phyloP scores from a whole-genome alignment of 2,113 vertebrate genomes.

The Sturnus vulgaris region DNA sequence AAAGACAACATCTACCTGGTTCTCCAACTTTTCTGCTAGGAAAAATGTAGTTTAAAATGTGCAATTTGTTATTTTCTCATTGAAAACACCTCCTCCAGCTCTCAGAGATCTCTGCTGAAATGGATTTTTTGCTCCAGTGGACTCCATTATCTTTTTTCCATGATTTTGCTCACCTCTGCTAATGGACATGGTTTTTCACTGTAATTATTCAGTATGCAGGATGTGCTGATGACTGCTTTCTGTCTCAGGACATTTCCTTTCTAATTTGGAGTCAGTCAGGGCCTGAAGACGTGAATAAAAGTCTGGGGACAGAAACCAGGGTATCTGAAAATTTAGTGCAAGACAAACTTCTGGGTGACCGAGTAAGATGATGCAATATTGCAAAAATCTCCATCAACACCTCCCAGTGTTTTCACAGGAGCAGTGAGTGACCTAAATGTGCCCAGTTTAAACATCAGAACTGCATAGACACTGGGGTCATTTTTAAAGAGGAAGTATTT shows the following conservation, averaged over 20 bases:
- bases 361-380: background rate
- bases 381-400: background rate
- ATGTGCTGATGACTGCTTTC: background rate
- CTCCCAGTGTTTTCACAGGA: background rate
- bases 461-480: background rate
- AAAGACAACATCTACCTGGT: background rate
- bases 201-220: background rate
- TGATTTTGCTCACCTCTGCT: background rate
- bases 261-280: background rate
- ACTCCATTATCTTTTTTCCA: constrained; percentile 8
- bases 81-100: background rate
- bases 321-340: background rate
- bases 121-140: constrained; percentile 15
- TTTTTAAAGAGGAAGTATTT: background rate
- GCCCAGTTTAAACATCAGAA: background rate
- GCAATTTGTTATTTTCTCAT: background rate
- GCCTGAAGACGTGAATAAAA: background rate
- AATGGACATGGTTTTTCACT: background rate
- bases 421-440: background rate
- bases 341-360: background rate
- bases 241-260: constrained; percentile 4
- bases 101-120: background rate
- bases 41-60: background rate
- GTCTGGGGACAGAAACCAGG: background rate
- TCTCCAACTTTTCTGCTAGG: background rate